These are phyloP conservation scores for Anableps anableps DNA, from an alignment of 2,797 vertebrate species.

Conservation along the genomic window DNA sequence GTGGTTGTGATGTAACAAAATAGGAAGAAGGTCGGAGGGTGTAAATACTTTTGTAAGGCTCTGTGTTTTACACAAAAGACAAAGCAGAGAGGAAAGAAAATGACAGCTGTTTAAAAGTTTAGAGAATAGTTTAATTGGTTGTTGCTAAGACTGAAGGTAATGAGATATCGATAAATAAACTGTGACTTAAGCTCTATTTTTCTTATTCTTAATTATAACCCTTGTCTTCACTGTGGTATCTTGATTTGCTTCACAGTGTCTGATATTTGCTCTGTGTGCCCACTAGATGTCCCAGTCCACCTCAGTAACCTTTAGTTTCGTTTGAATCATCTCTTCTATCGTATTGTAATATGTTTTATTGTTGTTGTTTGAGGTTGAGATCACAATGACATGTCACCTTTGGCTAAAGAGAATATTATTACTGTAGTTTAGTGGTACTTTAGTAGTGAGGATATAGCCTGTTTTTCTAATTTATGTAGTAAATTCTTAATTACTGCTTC, in stretches of 20 bases:
- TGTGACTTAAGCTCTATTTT: neutral
- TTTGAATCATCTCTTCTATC: conserved; percentile 3
- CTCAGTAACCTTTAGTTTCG: conserved; percentile 19
- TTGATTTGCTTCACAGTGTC: neutral
- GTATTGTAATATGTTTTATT: conserved; percentile 25
- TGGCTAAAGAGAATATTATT: conserved; percentile 5
- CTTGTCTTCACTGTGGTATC: neutral
- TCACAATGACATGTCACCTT: conserved; percentile 9
- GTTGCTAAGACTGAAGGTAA: neutral
- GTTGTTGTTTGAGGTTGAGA: conserved; percentile 21
- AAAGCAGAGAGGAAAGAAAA: neutral
- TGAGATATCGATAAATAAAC: neutral
- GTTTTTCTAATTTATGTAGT: conserved; percentile 9
- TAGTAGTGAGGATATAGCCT: neutral
- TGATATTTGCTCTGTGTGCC: conserved; percentile 51
- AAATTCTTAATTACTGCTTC: conserved; percentile 18
- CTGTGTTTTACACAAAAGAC: neutral
- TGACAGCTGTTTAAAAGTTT: neutral
- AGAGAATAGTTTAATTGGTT: neutral
- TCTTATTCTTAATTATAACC: neutral
- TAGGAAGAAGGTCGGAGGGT: neutral
- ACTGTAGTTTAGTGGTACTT: neutral
- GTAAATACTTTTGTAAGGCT: neutral
- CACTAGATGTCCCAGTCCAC: conserved; percentile 68
- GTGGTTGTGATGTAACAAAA: neutral